Percentiles rank a stretch among this genome's conserved stretches.
These are phyloP conservation scores for Chrysemys picta DNA, from an alignment of 2,113 vertebrate genomes.

Conservation along the genomic window DNA sequence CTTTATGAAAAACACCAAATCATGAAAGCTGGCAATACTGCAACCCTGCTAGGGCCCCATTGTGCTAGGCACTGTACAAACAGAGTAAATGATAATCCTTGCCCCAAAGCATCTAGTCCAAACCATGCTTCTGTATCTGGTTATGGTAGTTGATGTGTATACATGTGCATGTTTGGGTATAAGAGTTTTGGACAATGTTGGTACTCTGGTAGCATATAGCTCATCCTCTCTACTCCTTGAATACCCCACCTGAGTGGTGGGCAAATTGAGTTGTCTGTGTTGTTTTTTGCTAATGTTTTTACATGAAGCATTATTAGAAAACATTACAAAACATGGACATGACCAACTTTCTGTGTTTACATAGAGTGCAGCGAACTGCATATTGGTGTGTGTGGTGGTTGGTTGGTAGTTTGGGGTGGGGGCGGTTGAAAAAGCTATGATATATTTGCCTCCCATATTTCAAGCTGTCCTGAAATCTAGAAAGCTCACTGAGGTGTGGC, in stretches of 20 bases:
- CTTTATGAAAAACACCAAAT: neutral
- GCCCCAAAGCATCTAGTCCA: neutral
- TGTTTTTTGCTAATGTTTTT: neutral
- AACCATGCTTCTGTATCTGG: neutral
- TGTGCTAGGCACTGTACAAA: neutral
- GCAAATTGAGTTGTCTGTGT: accelerated
- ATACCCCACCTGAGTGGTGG: accelerated
- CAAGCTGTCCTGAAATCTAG: neutral
- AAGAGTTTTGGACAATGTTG: neutral
- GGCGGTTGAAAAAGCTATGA: neutral
- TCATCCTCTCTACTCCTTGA: neutral
- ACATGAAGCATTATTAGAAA: accelerated
- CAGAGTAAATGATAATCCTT: neutral
- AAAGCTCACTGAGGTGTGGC: constrained; percentile 3
- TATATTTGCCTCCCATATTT: neutral
- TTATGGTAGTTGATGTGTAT: accelerated
- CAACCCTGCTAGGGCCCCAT: neutral
- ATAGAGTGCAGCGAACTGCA: neutral
- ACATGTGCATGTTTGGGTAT: accelerated
- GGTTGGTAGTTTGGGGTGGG: too few species aligned
- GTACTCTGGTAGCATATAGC: neutral
- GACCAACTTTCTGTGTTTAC: neutral
- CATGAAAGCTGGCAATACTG: neutral
- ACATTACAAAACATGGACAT: neutral
- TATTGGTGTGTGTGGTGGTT: neutral